Percentiles rank a stretch among this genome's conserved stretches.
Evolutionary conservation across 1,140 invertebrate genomes (phyloP).

Genomic region (Apis cerana): DNA sequence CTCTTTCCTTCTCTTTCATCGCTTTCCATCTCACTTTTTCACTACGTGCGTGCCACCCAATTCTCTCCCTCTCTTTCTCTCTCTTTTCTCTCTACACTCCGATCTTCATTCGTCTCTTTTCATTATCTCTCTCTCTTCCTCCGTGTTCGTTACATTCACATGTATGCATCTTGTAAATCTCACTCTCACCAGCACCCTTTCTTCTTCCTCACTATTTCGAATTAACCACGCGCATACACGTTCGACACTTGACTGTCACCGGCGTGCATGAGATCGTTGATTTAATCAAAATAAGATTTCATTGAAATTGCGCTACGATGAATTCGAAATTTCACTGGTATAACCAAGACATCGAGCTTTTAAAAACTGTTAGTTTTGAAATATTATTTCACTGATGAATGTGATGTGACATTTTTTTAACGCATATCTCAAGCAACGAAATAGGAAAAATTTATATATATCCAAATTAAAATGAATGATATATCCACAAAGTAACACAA

Average conservation of each 20-base stretch:
- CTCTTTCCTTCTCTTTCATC: constrained; percentile 6
- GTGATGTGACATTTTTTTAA: neutral
- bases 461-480: neutral
- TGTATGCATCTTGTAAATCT: neutral
- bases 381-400: neutral
- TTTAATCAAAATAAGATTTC: constrained; percentile 4
- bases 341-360: neutral
- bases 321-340: neutral
- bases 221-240: constrained; percentile 32
- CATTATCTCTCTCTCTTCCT: neutral
- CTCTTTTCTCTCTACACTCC: constrained; percentile 31
- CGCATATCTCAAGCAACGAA: neutral
- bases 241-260: constrained; percentile 25
- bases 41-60: neutral
- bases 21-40: neutral
- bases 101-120: constrained; percentile 16
- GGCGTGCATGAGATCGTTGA: constrained; percentile 21
- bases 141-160: constrained; percentile 12
- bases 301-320: neutral
- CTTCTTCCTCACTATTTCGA: constrained; percentile 21
- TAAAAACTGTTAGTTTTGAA: neutral
- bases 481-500: no score
- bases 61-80: constrained; percentile 12
- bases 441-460: neutral
- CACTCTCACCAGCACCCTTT: constrained; percentile 3